Evolutionary conservation across 2,888 invertebrate genomes (phyloP).

Genomic region (Drosophila borborema): DNA sequence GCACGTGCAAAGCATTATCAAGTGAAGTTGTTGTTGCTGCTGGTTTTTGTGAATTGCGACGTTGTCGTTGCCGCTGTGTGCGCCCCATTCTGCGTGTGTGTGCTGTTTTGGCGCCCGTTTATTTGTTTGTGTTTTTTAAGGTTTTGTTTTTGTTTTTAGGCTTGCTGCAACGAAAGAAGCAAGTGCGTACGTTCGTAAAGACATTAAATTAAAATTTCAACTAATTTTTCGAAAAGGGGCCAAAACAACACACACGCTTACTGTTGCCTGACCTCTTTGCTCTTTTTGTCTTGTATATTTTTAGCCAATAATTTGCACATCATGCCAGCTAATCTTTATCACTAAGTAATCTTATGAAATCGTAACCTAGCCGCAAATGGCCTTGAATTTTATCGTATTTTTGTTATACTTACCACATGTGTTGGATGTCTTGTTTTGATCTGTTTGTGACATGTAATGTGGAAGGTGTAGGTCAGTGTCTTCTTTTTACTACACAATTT

Average conservation of each 20-base stretch:
- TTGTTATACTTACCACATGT: conserved; percentile 63
- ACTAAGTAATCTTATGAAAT: conserved; percentile 69
- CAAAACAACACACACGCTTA: conserved; percentile 80
- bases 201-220: conserved; percentile 38
- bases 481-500: conserved; percentile 77
- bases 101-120: conserved; percentile 18
- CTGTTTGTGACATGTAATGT: conserved; percentile 42
- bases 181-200: conserved; percentile 42
- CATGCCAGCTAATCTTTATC: conserved; percentile 24
- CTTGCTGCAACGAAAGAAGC: conserved; percentile 81
- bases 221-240: conserved; percentile 48
- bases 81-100: conserved; percentile 75
- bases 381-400: conserved; percentile 56
- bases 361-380: conserved; percentile 58
- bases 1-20: conserved; percentile 47
- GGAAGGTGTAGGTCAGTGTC: conserved; percentile 46
- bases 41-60: conserved; percentile 30
- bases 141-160: conserved; percentile 35
- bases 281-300: conserved; percentile 4
- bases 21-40: neutral
- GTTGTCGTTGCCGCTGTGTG: conserved; percentile 70
- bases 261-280: conserved; percentile 69
- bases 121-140: conserved; percentile 16
- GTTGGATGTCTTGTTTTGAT: conserved; percentile 37
- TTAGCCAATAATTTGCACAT: neutral